These are phyloP conservation scores for Triplophysa rosa DNA, from an alignment of 2,113 vertebrate genomes.

Conservation along the genomic window DNA sequence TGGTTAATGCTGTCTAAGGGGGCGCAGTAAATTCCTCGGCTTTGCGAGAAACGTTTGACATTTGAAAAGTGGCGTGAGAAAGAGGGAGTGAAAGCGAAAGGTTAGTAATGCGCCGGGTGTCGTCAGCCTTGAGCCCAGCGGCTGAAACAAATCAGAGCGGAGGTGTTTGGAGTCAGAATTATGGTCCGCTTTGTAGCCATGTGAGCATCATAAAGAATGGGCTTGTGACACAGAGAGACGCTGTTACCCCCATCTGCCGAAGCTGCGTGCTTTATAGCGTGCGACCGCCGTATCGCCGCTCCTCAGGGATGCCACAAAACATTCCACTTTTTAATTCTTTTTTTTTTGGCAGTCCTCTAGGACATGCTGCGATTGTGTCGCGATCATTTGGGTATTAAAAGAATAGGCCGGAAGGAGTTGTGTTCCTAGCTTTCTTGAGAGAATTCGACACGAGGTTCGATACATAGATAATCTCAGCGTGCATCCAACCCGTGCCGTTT, in stretches of 20 bases:
- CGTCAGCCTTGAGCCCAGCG: slow-evolving; percentile 31
- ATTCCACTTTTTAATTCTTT: slow-evolving; percentile 36
- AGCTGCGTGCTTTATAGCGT: slow-evolving; percentile 39
- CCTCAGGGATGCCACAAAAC: slow-evolving; percentile 26
- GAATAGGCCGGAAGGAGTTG: not conserved
- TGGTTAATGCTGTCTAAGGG: not conserved
- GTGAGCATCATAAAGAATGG: slow-evolving; percentile 44
- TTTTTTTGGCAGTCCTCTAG: not conserved
- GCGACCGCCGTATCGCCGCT: slow-evolving; percentile 15
- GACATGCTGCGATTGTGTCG: not conserved
- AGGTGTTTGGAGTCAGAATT: slow-evolving; percentile 37
- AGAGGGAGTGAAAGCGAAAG: slow-evolving; percentile 34
- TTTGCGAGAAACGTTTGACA: slow-evolving; percentile 27
- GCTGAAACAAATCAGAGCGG: slow-evolving; percentile 46
- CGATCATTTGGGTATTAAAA: not conserved
- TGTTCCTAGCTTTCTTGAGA: not conserved
- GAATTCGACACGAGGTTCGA: too few relatives aligned
- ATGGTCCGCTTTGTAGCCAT: slow-evolving; percentile 40
- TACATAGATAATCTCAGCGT: too few relatives aligned
- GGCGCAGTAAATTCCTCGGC: slow-evolving; percentile 2
- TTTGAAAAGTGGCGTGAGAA: slow-evolving; percentile 39
- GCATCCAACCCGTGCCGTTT: too few relatives aligned
- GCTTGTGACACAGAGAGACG: slow-evolving; percentile 39
- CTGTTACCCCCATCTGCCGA: slow-evolving; percentile 15
- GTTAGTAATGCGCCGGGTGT: slow-evolving; percentile 10